Conservation (phyloP, 2,113 vertebrate species). For the Notothenia rossii region DNA sequence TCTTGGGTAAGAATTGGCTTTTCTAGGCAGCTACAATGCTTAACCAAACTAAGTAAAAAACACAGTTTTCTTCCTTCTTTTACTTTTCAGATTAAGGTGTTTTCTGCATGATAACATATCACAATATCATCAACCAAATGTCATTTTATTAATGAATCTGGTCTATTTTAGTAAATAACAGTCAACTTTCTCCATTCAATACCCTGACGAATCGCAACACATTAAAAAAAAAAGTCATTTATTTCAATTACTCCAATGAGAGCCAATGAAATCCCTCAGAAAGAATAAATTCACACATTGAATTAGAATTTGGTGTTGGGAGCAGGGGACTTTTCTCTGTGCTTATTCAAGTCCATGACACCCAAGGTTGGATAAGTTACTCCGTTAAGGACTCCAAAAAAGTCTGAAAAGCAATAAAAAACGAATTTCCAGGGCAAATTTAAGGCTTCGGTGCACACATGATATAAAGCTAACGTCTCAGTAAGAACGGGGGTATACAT, state of each 20-base stretch:
- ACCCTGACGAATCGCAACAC: neutral
- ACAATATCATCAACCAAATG: neutral
- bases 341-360: conserved; percentile 1
- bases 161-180: neutral
- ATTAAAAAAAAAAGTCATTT: neutral
- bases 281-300: neutral
- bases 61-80: neutral
- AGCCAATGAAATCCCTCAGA: neutral
- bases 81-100: neutral
- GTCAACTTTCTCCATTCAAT: neutral
- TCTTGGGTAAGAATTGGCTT: neutral
- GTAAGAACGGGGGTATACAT: neutral
- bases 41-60: conserved; percentile 2
- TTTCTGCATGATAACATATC: neutral
- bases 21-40: neutral
- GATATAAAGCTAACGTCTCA: neutral
- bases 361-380: conserved; percentile 12
- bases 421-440: neutral
- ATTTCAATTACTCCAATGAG: neutral
- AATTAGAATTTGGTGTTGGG: neutral
- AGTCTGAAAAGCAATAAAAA: conserved; percentile 6
- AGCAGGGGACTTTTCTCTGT: neutral
- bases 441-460: neutral
- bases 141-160: neutral
- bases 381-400: neutral